Conservation (phyloP, 2,888 invertebrate genomes). For the Zygogramma bicolorata region DNA sequence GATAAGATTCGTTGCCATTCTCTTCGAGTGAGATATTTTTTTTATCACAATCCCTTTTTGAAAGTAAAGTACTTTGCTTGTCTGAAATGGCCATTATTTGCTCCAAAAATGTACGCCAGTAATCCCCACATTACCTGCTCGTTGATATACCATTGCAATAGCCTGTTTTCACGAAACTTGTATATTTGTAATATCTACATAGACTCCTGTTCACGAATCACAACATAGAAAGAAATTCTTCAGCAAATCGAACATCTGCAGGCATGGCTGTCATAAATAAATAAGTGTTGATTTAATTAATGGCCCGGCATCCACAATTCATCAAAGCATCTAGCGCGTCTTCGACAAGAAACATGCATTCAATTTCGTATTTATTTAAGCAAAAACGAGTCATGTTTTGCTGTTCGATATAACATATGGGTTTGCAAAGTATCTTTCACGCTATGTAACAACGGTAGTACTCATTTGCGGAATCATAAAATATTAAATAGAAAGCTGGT, state of each 20-base stretch:
- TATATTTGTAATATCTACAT: too few species aligned
- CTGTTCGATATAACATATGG: conserved; percentile 35
- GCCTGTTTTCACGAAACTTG: too few species aligned
- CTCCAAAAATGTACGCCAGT: too few species aligned
- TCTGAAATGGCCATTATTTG: too few species aligned
- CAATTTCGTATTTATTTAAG: conserved; percentile 33
- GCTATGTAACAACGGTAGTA: conserved; percentile 27
- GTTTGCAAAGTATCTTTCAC: conserved; percentile 35
- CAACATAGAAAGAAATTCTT: neutral
- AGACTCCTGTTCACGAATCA: neutral
- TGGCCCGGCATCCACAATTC: conserved; percentile 32
- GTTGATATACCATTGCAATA: too few species aligned
- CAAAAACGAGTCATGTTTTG: conserved; percentile 31
- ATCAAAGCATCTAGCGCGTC: conserved; percentile 37
- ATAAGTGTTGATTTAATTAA: conserved; percentile 41
- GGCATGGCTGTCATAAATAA: conserved; percentile 26
- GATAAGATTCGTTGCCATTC: too few species aligned
- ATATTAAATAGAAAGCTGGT: too few species aligned
- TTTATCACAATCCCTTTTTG: too few species aligned
- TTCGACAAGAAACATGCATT: conserved; percentile 37
- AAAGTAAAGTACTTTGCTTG: too few species aligned
- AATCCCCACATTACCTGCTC: too few species aligned
- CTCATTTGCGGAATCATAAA: conserved; percentile 9
- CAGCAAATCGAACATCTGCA: conserved; percentile 30
- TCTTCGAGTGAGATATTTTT: too few species aligned